These are phyloP conservation scores for Ceratina japonica DNA, from an alignment of 1,140 invertebrate genomes.

Conservation along the genomic window DNA sequence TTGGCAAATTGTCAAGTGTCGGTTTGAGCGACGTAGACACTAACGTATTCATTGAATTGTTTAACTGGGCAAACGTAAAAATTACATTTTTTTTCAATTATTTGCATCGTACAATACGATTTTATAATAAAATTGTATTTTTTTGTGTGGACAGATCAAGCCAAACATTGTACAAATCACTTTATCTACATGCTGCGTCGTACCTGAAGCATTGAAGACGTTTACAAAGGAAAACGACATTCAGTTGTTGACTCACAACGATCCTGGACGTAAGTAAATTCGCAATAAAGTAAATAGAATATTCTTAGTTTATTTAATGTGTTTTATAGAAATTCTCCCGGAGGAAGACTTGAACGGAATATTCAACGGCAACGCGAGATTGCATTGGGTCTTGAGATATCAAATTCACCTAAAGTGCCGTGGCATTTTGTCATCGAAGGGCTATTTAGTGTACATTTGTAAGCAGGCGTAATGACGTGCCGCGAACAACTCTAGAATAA, in stretches of 20 bases:
- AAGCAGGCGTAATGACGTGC: conserved; percentile 37
- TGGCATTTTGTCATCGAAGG: conserved; percentile 93
- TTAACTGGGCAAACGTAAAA: conserved; percentile 86
- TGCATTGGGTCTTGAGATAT: conserved; percentile 89
- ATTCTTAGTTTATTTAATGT: neutral
- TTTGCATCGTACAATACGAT: conserved; percentile 2
- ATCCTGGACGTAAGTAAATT: conserved; percentile 87
- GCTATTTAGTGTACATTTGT: conserved; percentile 83
- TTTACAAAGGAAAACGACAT: conserved; percentile 95
- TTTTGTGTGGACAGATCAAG: conserved; percentile 82
- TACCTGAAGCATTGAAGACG: conserved; percentile 92
- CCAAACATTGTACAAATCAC: conserved; percentile 97
- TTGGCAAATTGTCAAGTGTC: conserved; percentile 85
- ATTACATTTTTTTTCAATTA: conserved; percentile 11
- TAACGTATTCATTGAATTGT: conserved; percentile 86
- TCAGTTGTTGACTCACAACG: conserved; percentile 96
- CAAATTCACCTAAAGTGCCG: conserved; percentile 93
- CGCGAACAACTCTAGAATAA: neutral
- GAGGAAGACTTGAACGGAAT: conserved; percentile 78
- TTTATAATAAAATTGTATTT: conserved; percentile 35
- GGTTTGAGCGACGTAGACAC: conserved; percentile 95
- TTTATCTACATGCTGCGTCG: conserved; percentile 96
- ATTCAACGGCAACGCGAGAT: conserved; percentile 75
- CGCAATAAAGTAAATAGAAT: neutral
- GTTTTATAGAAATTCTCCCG: conserved; percentile 82